Evolutionary conservation across 2,113 vertebrate genomes (phyloP).

Genomic region (Dasypus novemcinctus): DNA sequence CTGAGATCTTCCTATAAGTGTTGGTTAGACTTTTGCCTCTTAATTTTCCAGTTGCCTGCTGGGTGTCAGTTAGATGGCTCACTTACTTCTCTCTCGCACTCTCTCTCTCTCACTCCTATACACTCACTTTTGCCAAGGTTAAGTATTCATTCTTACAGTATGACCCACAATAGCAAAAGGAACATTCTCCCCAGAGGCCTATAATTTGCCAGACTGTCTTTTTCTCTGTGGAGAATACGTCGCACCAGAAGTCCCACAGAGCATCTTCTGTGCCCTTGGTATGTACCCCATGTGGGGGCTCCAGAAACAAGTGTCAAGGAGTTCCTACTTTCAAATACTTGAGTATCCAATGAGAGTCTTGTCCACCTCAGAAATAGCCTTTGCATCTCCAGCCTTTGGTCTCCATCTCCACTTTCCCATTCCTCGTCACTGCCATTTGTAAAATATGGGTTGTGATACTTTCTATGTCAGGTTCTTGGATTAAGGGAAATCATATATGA

Average conservation of each 20-base stretch:
- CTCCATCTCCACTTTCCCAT: neutral
- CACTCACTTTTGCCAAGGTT: neutral
- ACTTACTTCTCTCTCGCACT: neutral
- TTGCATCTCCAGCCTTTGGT: neutral
- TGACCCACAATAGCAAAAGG: neutral
- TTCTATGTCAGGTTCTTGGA: neutral
- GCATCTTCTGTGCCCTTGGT: neutral
- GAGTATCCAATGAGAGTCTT: neutral
- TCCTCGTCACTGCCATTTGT: neutral
- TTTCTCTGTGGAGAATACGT: neutral
- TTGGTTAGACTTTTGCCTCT: neutral
- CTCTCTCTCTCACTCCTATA: neutral
- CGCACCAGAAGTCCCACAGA: too few relatives aligned
- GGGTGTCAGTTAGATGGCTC: neutral
- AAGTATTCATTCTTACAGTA: neutral
- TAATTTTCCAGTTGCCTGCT: neutral
- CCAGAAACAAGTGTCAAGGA: neutral
- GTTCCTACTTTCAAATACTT: neutral
- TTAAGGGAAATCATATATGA: neutral
- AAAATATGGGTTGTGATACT: neutral
- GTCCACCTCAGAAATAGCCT: neutral
- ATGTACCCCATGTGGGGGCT: neutral
- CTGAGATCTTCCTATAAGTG: neutral
- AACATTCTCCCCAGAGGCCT: neutral
- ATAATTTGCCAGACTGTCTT: neutral